phyloP scores from a whole-genome alignment of 1,140 invertebrate genomes.

The Homalodisca vitripennis region DNA sequence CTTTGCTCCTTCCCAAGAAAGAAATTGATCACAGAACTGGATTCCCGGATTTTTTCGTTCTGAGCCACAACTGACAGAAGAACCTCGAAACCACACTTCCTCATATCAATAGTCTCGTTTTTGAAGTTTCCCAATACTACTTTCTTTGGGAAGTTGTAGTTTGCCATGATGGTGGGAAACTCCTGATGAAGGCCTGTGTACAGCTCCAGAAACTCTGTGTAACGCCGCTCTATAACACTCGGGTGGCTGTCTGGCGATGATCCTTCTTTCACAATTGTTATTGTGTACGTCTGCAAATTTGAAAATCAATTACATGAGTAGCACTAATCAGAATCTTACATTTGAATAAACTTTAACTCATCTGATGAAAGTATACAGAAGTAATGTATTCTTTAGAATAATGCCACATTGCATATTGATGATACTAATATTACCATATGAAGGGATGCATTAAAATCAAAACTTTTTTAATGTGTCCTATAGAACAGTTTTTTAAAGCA shows the following conservation, averaged over 20 bases:
- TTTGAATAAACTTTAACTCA: too few relatives aligned
- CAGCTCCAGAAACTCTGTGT: slow-evolving; percentile 72
- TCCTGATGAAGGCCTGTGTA: slow-evolving; percentile 62
- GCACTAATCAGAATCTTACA: too few relatives aligned
- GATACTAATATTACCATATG: too few relatives aligned
- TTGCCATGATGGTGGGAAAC: slow-evolving; percentile 56
- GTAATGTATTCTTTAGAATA: too few relatives aligned
- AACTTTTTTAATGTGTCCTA: too few relatives aligned
- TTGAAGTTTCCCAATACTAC: slow-evolving; percentile 73
- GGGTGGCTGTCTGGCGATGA: slow-evolving; percentile 55
- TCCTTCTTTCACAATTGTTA: slow-evolving; percentile 57
- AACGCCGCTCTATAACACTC: slow-evolving; percentile 66
- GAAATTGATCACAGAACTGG: slow-evolving; percentile 61
- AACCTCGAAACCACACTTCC: slow-evolving; percentile 69
- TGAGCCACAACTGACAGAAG: slow-evolving; percentile 61
- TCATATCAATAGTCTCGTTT: slow-evolving; percentile 63
- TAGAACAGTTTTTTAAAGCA: too few relatives aligned
- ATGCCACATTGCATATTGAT: too few relatives aligned
- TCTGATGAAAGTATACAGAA: too few relatives aligned
- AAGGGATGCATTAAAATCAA: too few relatives aligned
- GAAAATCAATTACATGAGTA: too few relatives aligned
- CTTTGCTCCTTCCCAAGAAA: slow-evolving; percentile 64
- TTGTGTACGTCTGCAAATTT: slow-evolving; percentile 52
- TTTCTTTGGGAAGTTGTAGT: slow-evolving; percentile 70
- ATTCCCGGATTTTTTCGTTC: slow-evolving; percentile 58